Conservation (phyloP, 2,888 invertebrate species). For the Sinhomidia bicolor region DNA sequence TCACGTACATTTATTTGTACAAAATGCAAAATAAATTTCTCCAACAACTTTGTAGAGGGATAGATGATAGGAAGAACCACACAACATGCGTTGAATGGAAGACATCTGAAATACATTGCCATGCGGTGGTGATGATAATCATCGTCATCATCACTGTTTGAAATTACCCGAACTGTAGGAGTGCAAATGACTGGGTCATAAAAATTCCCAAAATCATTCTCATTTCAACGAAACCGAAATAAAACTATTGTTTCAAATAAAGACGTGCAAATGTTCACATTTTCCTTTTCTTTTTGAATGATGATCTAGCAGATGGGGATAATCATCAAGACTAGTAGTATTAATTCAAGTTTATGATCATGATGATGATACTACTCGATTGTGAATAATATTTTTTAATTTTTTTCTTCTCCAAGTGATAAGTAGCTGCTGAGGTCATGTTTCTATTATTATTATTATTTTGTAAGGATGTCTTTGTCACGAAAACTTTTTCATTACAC, state of each 20-base stretch:
- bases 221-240: neutral
- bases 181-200: constrained; percentile 37
- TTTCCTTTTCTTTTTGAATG: constrained; percentile 55
- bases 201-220: constrained; percentile 43
- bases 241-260: neutral
- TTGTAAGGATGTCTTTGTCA: neutral
- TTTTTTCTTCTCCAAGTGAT: no score
- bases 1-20: neutral
- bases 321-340: constrained; percentile 40
- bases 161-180: neutral
- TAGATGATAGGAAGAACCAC: no score
- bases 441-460: no score
- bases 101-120: neutral
- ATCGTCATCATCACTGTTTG: neutral
- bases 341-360: neutral
- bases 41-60: constrained; percentile 32
- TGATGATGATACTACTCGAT: neutral
- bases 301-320: constrained; percentile 65
- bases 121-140: neutral
- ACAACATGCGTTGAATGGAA: neutral
- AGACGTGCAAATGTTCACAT: neutral
- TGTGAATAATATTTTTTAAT: no score
- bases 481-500: neutral
- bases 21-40: neutral
- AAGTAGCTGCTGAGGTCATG: neutral